phyloP scores from a whole-genome alignment of 2,888 invertebrate species.

The Allolobophora icterica region DNA sequence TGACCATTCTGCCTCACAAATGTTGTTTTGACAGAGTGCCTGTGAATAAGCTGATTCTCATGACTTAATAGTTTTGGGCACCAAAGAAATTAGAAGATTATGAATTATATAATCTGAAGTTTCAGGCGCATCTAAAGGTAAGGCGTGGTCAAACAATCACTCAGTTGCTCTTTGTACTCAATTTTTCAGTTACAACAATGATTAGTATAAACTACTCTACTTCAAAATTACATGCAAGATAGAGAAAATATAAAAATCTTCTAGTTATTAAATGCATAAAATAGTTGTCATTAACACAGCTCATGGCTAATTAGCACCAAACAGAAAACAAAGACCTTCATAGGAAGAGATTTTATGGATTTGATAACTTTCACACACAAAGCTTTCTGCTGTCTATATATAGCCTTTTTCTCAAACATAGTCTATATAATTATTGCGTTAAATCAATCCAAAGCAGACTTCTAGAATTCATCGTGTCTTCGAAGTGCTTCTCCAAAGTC shows the following conservation, averaged over 20 bases:
- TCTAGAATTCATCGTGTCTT: constrained; percentile 90
- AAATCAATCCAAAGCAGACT: background rate
- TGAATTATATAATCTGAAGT: background rate
- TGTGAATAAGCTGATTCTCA: background rate
- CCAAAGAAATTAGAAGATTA: background rate
- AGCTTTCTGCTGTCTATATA: background rate
- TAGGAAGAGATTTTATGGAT: background rate
- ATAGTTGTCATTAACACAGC: background rate
- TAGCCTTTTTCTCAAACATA: background rate
- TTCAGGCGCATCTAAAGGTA: background rate
- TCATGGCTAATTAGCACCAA: background rate
- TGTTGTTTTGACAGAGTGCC: background rate
- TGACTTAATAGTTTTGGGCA: background rate
- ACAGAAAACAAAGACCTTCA: background rate
- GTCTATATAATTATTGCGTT: constrained; percentile 4
- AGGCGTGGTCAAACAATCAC: background rate
- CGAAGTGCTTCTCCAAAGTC: constrained; percentile 96
- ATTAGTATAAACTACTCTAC: background rate
- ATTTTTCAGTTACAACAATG: background rate
- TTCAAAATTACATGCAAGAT: background rate
- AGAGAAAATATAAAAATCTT: background rate
- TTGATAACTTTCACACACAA: background rate
- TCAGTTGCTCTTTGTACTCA: background rate
- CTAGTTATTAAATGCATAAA: background rate
- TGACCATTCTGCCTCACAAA: background rate